These are phyloP conservation scores for Micrasema longulum DNA, from an alignment of 1,140 invertebrate genomes.

Conservation along the genomic window DNA sequence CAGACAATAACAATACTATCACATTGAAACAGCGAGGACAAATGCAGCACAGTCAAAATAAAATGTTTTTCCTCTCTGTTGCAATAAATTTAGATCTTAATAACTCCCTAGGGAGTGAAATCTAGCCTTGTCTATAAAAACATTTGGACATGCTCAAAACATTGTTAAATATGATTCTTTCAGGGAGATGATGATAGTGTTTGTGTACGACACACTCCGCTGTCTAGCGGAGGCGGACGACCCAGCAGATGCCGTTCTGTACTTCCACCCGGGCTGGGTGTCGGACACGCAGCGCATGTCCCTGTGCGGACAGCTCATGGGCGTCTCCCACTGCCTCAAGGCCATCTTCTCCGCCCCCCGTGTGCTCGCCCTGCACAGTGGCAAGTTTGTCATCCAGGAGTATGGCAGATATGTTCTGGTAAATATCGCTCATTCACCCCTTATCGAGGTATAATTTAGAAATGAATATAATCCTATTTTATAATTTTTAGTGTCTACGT, in stretches of 20 bases:
- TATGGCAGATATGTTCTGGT: constrained; percentile 84
- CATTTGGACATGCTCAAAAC: neutral
- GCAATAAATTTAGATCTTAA: too few relatives aligned
- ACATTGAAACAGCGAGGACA: too few relatives aligned
- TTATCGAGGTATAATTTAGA: too few relatives aligned
- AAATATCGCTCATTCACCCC: too few relatives aligned
- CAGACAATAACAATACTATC: too few relatives aligned
- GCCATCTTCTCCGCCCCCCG: constrained; percentile 79
- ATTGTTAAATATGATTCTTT: neutral
- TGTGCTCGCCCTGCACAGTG: constrained; percentile 82
- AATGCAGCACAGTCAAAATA: too few relatives aligned
- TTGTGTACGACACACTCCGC: constrained; percentile 85
- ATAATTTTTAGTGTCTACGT: too few relatives aligned
- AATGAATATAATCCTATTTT: too few relatives aligned
- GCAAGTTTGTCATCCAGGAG: constrained; percentile 84
- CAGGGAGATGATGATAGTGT: constrained; percentile 89
- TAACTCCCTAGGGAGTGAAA: too few relatives aligned
- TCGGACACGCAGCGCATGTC: constrained; percentile 83
- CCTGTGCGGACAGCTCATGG: constrained; percentile 85
- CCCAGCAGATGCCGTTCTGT: constrained; percentile 86
- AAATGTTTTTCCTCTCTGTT: too few relatives aligned
- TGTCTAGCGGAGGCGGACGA: constrained; percentile 85
- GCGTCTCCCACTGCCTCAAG: constrained; percentile 81
- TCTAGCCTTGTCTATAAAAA: too few relatives aligned
- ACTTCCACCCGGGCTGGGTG: constrained; percentile 89